Evolutionary conservation across 2,888 invertebrate species (phyloP).

Genomic region (Dilophus febrilis): DNA sequence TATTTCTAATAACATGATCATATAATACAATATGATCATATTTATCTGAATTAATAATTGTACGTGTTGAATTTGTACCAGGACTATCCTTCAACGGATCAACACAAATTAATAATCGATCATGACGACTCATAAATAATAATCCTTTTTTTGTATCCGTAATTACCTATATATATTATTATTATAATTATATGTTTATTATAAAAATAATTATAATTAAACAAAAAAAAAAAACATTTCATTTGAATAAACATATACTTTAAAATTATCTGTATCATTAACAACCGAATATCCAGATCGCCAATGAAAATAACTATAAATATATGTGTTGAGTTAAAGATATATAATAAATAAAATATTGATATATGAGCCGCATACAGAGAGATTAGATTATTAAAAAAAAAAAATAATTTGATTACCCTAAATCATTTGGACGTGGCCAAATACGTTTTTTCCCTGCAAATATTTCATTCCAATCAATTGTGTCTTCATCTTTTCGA

Average conservation of each 20-base stretch:
- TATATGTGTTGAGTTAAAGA: not conserved
- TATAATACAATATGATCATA: slow-evolving; percentile 64
- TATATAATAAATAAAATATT: not conserved
- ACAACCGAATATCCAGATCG: slow-evolving; percentile 48
- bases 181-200: not conserved
- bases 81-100: slow-evolving; percentile 41
- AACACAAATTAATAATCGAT: slow-evolving; percentile 57
- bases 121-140: slow-evolving; percentile 62
- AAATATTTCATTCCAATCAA: slow-evolving; percentile 66
- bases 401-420: slow-evolving; percentile 27
- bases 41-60: slow-evolving; percentile 37
- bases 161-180: slow-evolving; percentile 31
- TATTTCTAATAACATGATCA: slow-evolving; percentile 56
- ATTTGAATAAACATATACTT: slow-evolving; percentile 29
- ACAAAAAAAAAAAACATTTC: not conserved
- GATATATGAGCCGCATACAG: too few relatives aligned
- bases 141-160: slow-evolving; percentile 57
- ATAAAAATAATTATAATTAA: not conserved
- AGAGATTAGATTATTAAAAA: too few relatives aligned
- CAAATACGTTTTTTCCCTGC: slow-evolving; percentile 41
- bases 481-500: slow-evolving; percentile 11
- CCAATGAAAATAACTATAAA: slow-evolving; percentile 47
- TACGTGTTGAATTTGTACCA: slow-evolving; percentile 49
- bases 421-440: slow-evolving; percentile 53
- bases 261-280: slow-evolving; percentile 62